These are phyloP conservation scores for Andrena praecox DNA, from an alignment of 2,888 invertebrate species.

Conservation along the genomic window DNA sequence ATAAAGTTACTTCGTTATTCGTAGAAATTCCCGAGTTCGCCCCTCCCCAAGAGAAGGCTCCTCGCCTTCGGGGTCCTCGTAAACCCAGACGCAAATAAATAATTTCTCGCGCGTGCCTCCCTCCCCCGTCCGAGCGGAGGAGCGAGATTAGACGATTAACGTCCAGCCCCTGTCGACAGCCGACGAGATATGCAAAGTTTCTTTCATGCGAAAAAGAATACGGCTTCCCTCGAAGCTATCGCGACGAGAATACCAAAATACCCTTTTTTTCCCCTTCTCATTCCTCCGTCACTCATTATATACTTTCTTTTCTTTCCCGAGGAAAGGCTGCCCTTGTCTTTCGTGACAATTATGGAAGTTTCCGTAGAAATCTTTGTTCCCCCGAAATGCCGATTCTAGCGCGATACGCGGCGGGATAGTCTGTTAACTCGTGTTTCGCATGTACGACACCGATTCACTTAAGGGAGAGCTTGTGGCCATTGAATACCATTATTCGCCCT, in stretches of 20 bases:
- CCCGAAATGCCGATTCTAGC: conserved; percentile 13
- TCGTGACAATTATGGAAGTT: conserved; percentile 59
- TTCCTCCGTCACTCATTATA: conserved; percentile 19
- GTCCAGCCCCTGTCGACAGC: conserved; percentile 62
- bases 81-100: conserved; percentile 68
- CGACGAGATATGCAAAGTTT: conserved; percentile 69
- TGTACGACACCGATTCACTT: conserved; percentile 4
- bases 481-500: not conserved
- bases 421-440: not conserved
- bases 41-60: conserved; percentile 18
- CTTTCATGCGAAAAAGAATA: conserved; percentile 62
- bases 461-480: not conserved
- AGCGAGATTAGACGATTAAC: conserved; percentile 71
- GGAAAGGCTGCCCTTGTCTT: conserved; percentile 38
- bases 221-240: conserved; percentile 51
- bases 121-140: conserved; percentile 25
- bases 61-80: conserved; percentile 33
- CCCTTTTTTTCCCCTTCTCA: conserved; percentile 1
- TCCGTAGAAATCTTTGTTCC: not conserved
- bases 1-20: conserved; percentile 51
- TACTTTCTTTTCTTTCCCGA: conserved; percentile 23
- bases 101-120: conserved; percentile 68
- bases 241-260: conserved; percentile 59
- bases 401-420: conserved; percentile 16
- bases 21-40: conserved; percentile 27